Evolutionary conservation across 2,888 invertebrate genomes (phyloP).

Genomic region (Stenichneumon culpator): DNA sequence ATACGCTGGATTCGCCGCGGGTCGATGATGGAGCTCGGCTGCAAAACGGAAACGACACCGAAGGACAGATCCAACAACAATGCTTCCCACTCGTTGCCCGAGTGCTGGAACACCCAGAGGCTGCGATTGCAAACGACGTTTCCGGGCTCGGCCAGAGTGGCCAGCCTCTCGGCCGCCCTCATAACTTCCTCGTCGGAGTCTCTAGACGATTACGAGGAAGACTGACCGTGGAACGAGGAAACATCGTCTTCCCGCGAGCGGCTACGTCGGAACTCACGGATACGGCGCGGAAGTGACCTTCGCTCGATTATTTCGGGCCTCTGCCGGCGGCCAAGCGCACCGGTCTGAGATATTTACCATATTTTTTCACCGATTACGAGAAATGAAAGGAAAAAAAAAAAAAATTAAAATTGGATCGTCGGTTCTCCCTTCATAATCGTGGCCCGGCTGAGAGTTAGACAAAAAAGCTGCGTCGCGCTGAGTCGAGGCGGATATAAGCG

Average conservation of each 20-base stretch:
- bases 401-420: background rate
- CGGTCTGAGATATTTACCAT: slow-evolving; percentile 74
- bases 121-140: slow-evolving; percentile 78
- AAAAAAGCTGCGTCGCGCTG: slow-evolving; percentile 1
- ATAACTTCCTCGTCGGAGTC: slow-evolving; percentile 88
- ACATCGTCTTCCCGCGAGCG: slow-evolving; percentile 76
- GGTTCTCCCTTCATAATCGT: background rate
- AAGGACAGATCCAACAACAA: slow-evolving; percentile 81
- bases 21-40: slow-evolving; percentile 93
- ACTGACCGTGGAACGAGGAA: slow-evolving; percentile 80
- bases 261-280: slow-evolving; percentile 74
- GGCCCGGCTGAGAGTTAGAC: background rate
- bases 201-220: slow-evolving; percentile 83
- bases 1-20: slow-evolving; percentile 91
- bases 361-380: slow-evolving; percentile 55
- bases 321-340: slow-evolving; percentile 81
- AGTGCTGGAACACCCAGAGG: slow-evolving; percentile 81
- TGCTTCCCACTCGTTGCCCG: slow-evolving; percentile 81
- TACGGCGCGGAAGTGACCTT: slow-evolving; percentile 73
- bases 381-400: background rate
- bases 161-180: slow-evolving; percentile 88
- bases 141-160: slow-evolving; percentile 86
- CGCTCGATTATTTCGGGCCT: slow-evolving; percentile 79
- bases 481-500: background rate
- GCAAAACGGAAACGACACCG: slow-evolving; percentile 71